A percentile compares a stretch with the other conserved stretches of the same genome.
phyloP scores from a whole-genome alignment of 1,140 invertebrate genomes.

The Nomia melanderi region DNA sequence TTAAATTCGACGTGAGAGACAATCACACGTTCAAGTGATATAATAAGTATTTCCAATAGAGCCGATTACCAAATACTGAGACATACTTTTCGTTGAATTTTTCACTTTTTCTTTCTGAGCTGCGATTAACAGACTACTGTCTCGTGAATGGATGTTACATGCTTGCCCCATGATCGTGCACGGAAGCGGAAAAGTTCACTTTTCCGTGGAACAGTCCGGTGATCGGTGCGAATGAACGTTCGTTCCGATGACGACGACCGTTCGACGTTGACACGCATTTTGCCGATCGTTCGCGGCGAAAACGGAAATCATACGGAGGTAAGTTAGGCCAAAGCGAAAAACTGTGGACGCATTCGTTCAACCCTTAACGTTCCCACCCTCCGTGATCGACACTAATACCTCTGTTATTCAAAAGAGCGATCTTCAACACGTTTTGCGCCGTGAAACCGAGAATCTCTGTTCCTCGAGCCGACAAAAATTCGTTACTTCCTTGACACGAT shows the following conservation, averaged over 20 bases:
- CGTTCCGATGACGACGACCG: neutral
- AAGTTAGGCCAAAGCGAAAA: constrained; percentile 63
- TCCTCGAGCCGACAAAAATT: too few relatives aligned
- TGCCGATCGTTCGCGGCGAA: constrained; percentile 34
- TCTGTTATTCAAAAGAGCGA: neutral
- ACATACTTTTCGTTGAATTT: neutral
- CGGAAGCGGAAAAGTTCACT: constrained; percentile 36
- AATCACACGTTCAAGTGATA: too few relatives aligned
- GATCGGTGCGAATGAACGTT: constrained; percentile 19
- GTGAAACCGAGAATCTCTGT: too few relatives aligned
- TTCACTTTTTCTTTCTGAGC: too few relatives aligned
- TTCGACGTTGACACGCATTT: neutral
- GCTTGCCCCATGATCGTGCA: constrained; percentile 14
- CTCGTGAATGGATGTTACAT: constrained; percentile 1
- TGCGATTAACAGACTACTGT: constrained; percentile 38
- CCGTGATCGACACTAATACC: neutral
- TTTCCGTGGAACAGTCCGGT: constrained; percentile 2
- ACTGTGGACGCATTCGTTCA: constrained; percentile 33
- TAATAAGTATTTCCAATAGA: too few relatives aligned
- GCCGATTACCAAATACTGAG: too few relatives aligned
- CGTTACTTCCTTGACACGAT: too few relatives aligned
- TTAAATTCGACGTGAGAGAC: too few relatives aligned
- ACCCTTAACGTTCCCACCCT: constrained; percentile 39
- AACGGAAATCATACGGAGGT: neutral
- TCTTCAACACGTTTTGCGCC: too few relatives aligned